Base-by-base conservation (phyloP, 2,113 vertebrate genomes). In the Crypturellus undulatus region DNA sequence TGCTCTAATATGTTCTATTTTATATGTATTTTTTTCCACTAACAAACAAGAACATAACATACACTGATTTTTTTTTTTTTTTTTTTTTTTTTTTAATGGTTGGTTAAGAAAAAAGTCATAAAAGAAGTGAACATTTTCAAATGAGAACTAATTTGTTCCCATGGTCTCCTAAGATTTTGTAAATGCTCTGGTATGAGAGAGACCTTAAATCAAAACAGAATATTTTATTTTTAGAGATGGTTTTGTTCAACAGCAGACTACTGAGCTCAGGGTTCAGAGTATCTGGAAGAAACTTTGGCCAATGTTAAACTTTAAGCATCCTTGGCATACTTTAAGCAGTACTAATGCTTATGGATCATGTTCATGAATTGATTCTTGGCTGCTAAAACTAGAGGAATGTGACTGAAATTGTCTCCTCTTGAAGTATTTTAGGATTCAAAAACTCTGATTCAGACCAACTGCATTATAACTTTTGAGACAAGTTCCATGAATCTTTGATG, bases 151-250 rank as follows among this genome's bases (percentile, higher is more conserved):
- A 40, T 78, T 22, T 62, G 15, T 93, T 94, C 32, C 34, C 38
- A 24, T 21, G 43, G 16, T 0, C 60, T 73, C 51, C 14, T 24
- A 65, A 81, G 70, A 43, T 47, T 71, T 92, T 89, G 28, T 91
- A 77, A 79, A 3, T 68, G 16, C 32, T 65, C 52, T 84, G 20
- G 32, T 49, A 79, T 90, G 72, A 91, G 34, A 32, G 45, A 78
- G 51, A 10, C 87, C 49, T 90, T 93, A 93, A 93, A 36, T 70
- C 22, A 70, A 70, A 54, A 4, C 6, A 47, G 32, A 77, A 59
- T 81, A 38, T 49, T 84, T 86, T 84, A 40, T 49, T 70, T 36
- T 76, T 69, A 40, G 83, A 79, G 21, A 10, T 26, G n/a, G 54
- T 45, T 21, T 87, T 58, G 19, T 19, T 64, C 28, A n/a, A 0